Conservation (phyloP, 2,113 vertebrate genomes). For the Rissa tridactyla region DNA sequence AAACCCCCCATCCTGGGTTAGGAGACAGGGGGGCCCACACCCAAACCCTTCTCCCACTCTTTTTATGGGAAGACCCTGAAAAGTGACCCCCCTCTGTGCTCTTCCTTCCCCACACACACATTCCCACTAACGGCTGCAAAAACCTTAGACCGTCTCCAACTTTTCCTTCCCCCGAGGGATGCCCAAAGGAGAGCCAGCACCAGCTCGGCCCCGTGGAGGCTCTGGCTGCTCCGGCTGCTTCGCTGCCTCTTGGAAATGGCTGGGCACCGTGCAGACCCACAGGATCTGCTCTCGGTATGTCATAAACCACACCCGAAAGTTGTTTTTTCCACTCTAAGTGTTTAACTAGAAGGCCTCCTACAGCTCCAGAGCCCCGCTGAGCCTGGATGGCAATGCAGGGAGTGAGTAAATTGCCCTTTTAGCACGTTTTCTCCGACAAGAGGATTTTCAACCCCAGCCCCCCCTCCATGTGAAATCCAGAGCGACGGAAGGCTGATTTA, state of each 20-base stretch:
- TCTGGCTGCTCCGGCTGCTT: fast-evolving
- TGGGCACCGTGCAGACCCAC: not conserved
- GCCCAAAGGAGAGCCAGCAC: not conserved
- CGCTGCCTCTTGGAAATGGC: not conserved
- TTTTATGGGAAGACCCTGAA: not conserved
- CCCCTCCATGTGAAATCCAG: constrained; percentile 25
- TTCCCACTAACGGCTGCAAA: not conserved
- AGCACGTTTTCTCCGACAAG: constrained; percentile 65
- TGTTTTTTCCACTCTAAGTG: constrained; percentile 69
- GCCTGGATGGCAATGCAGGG: constrained; percentile 54
- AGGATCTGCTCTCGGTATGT: not conserved
- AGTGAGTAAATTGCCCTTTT: constrained; percentile 73
- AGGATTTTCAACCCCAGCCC: constrained; percentile 33
- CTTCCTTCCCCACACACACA: not conserved
- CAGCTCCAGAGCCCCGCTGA: constrained; percentile 65
- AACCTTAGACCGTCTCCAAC: not conserved
- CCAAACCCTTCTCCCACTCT: not conserved
- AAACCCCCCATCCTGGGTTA: not conserved
- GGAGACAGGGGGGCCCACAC: not conserved
- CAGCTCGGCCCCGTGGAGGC: not conserved
- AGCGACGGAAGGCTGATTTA: constrained; percentile 56
- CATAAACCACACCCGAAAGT: constrained; percentile 63
- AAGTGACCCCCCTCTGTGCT: not conserved
- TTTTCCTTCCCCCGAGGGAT: not conserved
- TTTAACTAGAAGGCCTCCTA: constrained; percentile 66